Evolutionary conservation across 1,140 invertebrate species (phyloP), one percentile per base, ranked within the genome.

Genomic region (Oscheius sp.): DNA sequence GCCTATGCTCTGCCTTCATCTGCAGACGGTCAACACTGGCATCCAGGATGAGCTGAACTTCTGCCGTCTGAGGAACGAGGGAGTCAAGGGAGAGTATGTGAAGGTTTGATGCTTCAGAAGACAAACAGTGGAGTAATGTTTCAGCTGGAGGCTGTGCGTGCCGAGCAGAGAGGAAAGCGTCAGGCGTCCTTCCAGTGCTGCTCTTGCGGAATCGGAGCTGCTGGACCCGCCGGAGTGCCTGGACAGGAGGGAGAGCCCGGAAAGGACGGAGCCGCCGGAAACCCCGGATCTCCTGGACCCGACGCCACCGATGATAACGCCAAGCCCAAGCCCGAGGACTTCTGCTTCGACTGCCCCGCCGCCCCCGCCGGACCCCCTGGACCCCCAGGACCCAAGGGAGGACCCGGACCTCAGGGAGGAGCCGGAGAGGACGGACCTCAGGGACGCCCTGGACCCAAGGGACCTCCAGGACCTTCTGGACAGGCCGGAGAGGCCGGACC

Each of bases 1-100:
- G 62, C 79, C 79, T n/a, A 79, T 80, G 79, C 79, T 80, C 68
- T 80, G 81, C 68, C 68, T 78, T 35, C 62, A 71, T 23, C 58
- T 74, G 68, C 73, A 75, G 52, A 63, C 46, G 38, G 73, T 75
- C 55, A 52, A 66, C 36, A 52, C 67, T 36, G 52, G 52, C 20
- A 42, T 75, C 31, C 67, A 75, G 36, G 73, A 74, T 28, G 72
- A 74, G 46, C 28, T 75, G n/a, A 49, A 45, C 49, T 75, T 69
- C 67, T 70, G 73, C 29, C 45, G 58, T 42, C 10, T 35, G 1
- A 55, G 59, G 31, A 64, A 52, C 23, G 49, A 38, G n/a, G 58
- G 42, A n/a, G 55, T 72, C n/a, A 31, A 59, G 28, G 61, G 74
- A 3, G 68, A 69, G 36, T 72, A 52, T 52, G 34, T 61, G 46